A percentile compares a stretch with the other conserved stretches of the same genome.
Conservation (phyloP, 1,140 invertebrate species). For the Eueides isabella region DNA sequence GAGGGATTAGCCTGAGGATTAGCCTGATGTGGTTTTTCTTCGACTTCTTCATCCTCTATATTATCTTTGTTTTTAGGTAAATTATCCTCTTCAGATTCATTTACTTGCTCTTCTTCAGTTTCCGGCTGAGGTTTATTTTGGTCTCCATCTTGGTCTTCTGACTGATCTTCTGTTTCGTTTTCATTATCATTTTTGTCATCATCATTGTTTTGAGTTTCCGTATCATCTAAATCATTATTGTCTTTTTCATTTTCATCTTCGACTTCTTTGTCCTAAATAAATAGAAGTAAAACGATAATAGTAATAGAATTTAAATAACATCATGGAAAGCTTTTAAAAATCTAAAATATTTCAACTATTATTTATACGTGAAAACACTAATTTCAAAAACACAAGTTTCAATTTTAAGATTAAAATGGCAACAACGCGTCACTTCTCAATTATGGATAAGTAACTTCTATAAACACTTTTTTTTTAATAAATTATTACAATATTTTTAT, state of each 20-base stretch:
- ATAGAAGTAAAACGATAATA: not conserved
- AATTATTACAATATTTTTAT: too few species aligned
- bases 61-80: conserved; percentile 71
- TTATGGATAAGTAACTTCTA: too few species aligned
- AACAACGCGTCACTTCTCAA: too few species aligned
- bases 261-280: conserved; percentile 61
- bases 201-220: conserved; percentile 43
- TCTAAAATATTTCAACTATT: too few species aligned
- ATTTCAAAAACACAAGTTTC: too few species aligned
- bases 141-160: conserved; percentile 14
- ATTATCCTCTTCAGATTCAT: conserved; percentile 67
- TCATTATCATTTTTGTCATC: conserved; percentile 55
- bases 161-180: conserved; percentile 40
- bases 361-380: too few species aligned
- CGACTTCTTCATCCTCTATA: conserved; percentile 82
- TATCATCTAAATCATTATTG: conserved; percentile 35
- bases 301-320: not conserved
- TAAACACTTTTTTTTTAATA: too few species aligned
- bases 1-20: conserved; percentile 83
- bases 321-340: too few species aligned
- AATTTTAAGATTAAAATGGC: too few species aligned
- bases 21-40: conserved; percentile 88
- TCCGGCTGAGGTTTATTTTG: conserved; percentile 34
- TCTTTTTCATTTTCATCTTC: conserved; percentile 38
- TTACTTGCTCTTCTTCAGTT: conserved; percentile 56